Evolutionary conservation across 2,888 invertebrate genomes (phyloP).

Genomic region (Netelia inedita): DNA sequence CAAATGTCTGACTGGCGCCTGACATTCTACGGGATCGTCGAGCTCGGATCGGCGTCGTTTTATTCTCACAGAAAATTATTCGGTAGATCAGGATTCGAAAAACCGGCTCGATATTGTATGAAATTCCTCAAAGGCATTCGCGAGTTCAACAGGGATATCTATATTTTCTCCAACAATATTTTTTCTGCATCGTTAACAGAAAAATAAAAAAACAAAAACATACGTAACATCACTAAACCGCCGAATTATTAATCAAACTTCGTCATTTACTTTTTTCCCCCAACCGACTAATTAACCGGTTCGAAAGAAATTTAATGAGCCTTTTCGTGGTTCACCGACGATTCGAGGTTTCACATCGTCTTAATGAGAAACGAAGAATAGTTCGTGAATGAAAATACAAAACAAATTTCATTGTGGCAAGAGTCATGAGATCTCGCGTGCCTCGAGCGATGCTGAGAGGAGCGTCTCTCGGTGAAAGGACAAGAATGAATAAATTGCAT

Average conservation of each 20-base stretch:
- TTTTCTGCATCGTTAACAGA: no score
- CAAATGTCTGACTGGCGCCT: constrained; percentile 30
- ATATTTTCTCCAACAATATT: no score
- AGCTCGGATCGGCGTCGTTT: constrained; percentile 42
- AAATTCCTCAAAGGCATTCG: neutral
- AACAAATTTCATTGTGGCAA: constrained; percentile 8
- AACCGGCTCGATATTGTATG: constrained; percentile 26
- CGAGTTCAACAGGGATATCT: no score
- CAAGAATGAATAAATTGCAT: constrained; percentile 58
- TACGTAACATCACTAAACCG: no score
- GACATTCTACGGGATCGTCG: constrained; percentile 47
- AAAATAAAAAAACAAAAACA: no score
- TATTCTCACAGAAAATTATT: constrained; percentile 16
- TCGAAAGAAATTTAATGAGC: no score
- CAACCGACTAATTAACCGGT: no score
- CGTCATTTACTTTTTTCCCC: no score
- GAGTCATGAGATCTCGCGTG: constrained; percentile 25
- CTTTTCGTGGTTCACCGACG: no score
- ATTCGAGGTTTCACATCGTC: no score
- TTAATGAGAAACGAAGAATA: neutral
- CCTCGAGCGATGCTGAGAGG: constrained; percentile 28
- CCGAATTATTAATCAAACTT: no score
- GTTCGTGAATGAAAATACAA: constrained; percentile 21
- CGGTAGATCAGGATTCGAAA: neutral
- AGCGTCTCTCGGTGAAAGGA: constrained; percentile 62